Evolutionary conservation across 2,888 invertebrate genomes (phyloP).

Genomic region (Charanyca ferruginea): DNA sequence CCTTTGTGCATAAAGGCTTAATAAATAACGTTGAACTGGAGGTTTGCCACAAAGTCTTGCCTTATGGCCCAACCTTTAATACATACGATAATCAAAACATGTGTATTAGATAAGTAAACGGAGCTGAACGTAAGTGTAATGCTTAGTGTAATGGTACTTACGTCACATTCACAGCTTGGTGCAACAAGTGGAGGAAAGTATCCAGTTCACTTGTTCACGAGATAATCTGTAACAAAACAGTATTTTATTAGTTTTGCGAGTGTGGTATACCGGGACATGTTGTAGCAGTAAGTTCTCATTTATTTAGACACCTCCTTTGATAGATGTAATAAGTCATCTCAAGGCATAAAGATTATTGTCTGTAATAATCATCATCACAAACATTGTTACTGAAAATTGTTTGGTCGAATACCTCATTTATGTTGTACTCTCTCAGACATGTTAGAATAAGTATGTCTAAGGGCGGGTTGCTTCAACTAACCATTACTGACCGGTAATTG

Average conservation of each 20-base stretch:
- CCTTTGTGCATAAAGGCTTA: too few relatives aligned
- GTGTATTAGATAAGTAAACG: neutral
- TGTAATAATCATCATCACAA: too few relatives aligned
- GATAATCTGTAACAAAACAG: constrained; percentile 45
- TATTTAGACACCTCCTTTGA: neutral
- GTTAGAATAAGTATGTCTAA: too few relatives aligned
- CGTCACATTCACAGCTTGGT: constrained; percentile 29
- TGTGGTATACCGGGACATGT: neutral
- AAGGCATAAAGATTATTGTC: too few relatives aligned
- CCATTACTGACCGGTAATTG: too few relatives aligned
- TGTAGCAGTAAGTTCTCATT: neutral
- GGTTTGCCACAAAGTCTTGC: neutral
- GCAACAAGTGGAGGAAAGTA: constrained; percentile 30
- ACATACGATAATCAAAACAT: neutral
- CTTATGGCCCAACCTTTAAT: neutral
- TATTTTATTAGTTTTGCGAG: neutral
- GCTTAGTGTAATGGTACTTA: too few relatives aligned
- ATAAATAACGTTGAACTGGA: neutral
- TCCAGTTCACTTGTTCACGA: constrained; percentile 12
- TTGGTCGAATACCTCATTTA: neutral
- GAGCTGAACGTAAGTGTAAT: neutral
- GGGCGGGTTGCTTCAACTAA: too few relatives aligned
- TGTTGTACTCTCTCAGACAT: neutral
- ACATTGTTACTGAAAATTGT: too few relatives aligned
- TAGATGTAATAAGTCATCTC: neutral